Evolutionary conservation across 2,797 vertebrate species (phyloP).

Genomic region (Sebastes matsubarae): DNA sequence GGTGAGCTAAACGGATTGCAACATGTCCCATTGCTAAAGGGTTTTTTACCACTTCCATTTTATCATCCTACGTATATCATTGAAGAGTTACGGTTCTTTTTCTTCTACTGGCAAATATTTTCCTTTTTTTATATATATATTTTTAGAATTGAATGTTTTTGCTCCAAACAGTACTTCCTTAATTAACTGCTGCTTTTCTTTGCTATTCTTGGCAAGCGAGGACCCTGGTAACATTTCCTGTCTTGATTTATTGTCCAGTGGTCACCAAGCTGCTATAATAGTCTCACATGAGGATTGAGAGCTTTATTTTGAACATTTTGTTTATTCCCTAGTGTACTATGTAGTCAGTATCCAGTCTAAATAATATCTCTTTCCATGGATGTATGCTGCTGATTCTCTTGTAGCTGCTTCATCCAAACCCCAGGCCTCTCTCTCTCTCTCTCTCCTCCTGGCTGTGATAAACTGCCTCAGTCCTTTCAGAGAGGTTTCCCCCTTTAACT

Average conservation of each 20-base stretch:
- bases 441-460: constrained; percentile 20
- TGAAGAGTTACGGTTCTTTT: background rate
- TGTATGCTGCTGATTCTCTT: constrained; percentile 4
- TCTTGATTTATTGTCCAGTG: constrained; percentile 25
- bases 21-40: background rate
- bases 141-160: background rate
- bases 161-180: background rate
- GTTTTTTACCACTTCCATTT: background rate
- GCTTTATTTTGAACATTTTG: constrained; percentile 4
- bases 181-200: constrained; percentile 1
- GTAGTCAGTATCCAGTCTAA: background rate
- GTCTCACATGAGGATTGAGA: background rate
- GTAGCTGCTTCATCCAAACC: constrained; percentile 5
- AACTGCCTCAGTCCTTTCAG: constrained; percentile 35
- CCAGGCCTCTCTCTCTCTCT: background rate
- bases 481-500: constrained; percentile 4
- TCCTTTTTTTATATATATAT: background rate
- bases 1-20: background rate
- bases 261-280: background rate
- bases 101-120: background rate
- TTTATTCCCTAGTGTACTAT: constrained; percentile 1
- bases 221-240: constrained; percentile 5
- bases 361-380: constrained; percentile 1
- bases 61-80: background rate
- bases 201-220: constrained; percentile 20